phyloP scores from a whole-genome alignment of 1,140 invertebrate species.

The Parapsyche elsis region DNA sequence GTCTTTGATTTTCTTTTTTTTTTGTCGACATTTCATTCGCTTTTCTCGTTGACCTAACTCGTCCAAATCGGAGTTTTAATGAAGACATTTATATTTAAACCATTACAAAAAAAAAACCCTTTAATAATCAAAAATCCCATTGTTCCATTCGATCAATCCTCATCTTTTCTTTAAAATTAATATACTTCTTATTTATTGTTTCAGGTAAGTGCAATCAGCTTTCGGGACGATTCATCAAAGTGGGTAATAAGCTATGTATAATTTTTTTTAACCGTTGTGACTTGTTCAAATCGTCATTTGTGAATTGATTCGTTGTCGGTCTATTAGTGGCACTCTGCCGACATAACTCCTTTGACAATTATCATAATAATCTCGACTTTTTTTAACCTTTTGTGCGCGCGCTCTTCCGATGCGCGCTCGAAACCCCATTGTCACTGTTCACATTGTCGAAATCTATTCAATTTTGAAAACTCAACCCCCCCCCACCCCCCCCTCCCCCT shows the following conservation, averaged over 20 bases:
- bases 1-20: constrained; percentile 10
- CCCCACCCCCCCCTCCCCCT: neutral
- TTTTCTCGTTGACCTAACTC: neutral
- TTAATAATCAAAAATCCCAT: too few relatives aligned
- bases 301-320: neutral
- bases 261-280: too few relatives aligned
- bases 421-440: constrained; percentile 29
- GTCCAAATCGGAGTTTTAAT: neutral
- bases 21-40: neutral
- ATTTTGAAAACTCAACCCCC: constrained; percentile 15
- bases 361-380: constrained; percentile 44
- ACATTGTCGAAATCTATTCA: constrained; percentile 44
- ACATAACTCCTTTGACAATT: constrained; percentile 36
- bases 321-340: constrained; percentile 1
- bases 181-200: too few relatives aligned
- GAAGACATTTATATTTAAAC: neutral
- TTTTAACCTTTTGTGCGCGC: constrained; percentile 35
- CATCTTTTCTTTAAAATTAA: too few relatives aligned
- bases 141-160: too few relatives aligned
- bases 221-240: too few relatives aligned
- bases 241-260: too few relatives aligned
- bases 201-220: too few relatives aligned
- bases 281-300: too few relatives aligned
- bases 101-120: neutral
- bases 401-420: constrained; percentile 11